Evolutionary conservation across 2,888 invertebrate genomes (phyloP).

Genomic region (Schizaphis graminum): DNA sequence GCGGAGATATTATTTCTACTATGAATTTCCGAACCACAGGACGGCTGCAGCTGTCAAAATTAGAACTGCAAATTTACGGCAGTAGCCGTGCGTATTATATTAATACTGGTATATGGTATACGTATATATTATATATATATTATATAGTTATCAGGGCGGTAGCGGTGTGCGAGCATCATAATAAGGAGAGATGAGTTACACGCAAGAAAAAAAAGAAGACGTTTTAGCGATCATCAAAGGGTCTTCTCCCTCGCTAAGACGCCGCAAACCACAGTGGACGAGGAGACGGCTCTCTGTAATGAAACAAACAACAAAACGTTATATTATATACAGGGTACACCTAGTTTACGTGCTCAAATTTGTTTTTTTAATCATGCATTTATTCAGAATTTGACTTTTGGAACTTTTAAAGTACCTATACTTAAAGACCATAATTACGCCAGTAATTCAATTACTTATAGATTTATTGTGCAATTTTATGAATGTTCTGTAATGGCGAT

Average conservation of each 20-base stretch:
- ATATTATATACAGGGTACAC: neutral
- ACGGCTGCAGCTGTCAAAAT: neutral
- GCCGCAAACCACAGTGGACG: neutral
- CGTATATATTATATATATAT: neutral
- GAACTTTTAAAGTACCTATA: neutral
- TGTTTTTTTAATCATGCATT: neutral
- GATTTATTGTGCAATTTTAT: neutral
- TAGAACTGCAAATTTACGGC: neutral
- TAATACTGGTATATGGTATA: neutral
- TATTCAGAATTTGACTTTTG: neutral
- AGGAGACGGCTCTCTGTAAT: neutral
- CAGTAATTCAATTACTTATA: neutral
- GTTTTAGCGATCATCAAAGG: neutral
- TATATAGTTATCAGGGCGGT: neutral
- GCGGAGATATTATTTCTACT: slow-evolving; percentile 9
- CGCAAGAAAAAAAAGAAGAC: neutral
- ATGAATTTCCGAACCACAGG: neutral
- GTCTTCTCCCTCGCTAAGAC: neutral
- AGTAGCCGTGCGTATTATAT: neutral
- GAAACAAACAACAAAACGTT: neutral
- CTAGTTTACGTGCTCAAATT: neutral
- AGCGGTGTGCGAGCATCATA: neutral
- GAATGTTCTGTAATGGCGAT: neutral
- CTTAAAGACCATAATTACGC: neutral
- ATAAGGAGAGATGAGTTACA: neutral